A percentile compares a stretch with the other conserved stretches of the same genome.
phyloP scores from a whole-genome alignment of 1,140 invertebrate species.

The Trichonephila clavata region DNA sequence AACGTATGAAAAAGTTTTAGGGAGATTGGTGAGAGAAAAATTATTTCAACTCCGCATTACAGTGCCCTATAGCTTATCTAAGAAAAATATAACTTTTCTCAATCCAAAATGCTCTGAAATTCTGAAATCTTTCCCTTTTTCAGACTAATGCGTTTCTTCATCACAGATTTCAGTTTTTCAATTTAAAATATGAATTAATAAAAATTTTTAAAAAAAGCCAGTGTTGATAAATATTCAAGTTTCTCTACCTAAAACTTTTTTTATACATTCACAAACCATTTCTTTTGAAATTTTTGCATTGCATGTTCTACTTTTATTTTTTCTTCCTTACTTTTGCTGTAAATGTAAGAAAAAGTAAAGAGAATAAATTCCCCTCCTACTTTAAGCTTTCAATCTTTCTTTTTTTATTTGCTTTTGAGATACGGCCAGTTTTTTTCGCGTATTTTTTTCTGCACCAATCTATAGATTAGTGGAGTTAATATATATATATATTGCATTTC shows the following conservation, averaged over 20 bases:
- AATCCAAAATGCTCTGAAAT: neutral
- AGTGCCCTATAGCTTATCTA: neutral
- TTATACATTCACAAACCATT: neutral
- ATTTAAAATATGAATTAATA: neutral
- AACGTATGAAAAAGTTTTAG: too few species aligned
- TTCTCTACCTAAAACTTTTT: neutral
- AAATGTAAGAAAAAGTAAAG: neutral
- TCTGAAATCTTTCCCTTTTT: neutral
- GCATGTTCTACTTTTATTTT: slow-evolving; percentile 26
- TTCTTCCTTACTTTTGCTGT: neutral
- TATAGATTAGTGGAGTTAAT: neutral
- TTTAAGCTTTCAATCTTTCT: slow-evolving; percentile 23
- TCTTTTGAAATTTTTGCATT: neutral
- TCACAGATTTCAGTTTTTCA: neutral
- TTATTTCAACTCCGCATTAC: too few species aligned
- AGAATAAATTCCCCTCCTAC: slow-evolving; percentile 7
- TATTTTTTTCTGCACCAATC: neutral
- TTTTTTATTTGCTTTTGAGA: neutral
- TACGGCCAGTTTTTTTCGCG: neutral
- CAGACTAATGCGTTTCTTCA: neutral
- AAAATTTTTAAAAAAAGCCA: neutral
- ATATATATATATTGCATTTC: neutral
- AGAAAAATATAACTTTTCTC: neutral
- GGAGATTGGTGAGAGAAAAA: too few species aligned
- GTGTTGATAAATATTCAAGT: slow-evolving; percentile 21